These are phyloP conservation scores for Pomatorhinus ruficollis DNA, from an alignment of 2,113 vertebrate genomes.

Conservation along the genomic window DNA sequence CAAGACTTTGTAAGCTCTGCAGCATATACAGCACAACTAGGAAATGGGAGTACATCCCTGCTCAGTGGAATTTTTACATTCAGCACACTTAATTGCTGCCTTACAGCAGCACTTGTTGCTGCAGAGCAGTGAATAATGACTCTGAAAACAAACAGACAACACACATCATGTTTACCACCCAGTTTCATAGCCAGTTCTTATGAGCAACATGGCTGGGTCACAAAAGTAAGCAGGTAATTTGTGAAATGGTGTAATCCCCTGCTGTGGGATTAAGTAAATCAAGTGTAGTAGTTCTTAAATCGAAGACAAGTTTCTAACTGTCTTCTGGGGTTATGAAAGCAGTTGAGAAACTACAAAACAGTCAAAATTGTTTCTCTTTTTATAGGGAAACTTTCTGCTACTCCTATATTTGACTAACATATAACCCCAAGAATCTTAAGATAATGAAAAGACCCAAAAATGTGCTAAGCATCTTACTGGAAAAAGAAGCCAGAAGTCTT, in stretches of 20 bases:
- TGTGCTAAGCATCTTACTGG: background rate
- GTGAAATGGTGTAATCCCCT: background rate
- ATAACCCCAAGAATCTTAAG: background rate
- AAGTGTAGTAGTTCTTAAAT: background rate
- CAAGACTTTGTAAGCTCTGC: background rate
- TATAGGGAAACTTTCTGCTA: background rate
- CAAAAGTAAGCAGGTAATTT: background rate
- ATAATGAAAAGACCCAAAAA: background rate
- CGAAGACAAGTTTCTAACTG: background rate
- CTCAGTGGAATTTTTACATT: background rate
- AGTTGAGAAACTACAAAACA: background rate
- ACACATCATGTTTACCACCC: background rate
- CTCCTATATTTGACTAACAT: background rate
- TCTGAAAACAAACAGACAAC: background rate
- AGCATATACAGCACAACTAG: background rate
- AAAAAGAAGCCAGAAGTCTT: background rate
- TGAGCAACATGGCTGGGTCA: background rate
- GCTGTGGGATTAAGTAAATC: background rate
- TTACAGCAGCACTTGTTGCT: background rate
- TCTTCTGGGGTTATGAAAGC: background rate
- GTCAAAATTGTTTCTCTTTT: background rate
- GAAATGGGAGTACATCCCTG: background rate
- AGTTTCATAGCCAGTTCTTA: background rate
- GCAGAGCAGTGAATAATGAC: background rate
- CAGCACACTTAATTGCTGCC: rapidly evolving